These are phyloP conservation scores for Siniperca obscura DNA, from an alignment of 2,797 vertebrate genomes.

Conservation along the genomic window DNA sequence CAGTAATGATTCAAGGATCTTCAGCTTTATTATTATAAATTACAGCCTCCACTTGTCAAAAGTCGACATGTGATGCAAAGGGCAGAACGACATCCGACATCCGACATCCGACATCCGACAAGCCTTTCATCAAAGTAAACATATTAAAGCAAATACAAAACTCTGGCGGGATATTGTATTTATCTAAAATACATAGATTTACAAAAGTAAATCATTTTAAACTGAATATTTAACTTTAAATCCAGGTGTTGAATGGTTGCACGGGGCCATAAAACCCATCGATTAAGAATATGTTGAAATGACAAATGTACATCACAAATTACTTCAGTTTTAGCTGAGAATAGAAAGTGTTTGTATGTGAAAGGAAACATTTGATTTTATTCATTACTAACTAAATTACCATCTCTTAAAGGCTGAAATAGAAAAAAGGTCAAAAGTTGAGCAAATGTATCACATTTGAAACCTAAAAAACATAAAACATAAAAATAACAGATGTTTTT, in stretches of 20 bases:
- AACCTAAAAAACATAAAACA: too few species aligned
- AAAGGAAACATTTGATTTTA: background rate
- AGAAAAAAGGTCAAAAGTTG: background rate
- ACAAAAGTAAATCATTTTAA: background rate
- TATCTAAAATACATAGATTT: background rate
- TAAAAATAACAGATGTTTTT: too few species aligned
- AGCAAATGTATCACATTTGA: background rate
- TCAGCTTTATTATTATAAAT: background rate
- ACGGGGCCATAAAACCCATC: background rate
- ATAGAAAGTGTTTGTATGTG: background rate
- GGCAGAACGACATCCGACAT: background rate
- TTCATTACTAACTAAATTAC: too few species aligned
- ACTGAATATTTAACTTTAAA: background rate
- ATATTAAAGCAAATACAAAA: background rate
- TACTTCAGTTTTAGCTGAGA: too few species aligned
- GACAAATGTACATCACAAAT: background rate
- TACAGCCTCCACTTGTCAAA: background rate
- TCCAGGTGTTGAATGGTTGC: background rate
- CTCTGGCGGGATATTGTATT: background rate
- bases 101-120: too few species aligned
- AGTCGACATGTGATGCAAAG: background rate
- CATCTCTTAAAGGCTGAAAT: too few species aligned
- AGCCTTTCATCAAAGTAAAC: background rate
- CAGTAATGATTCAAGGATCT: background rate
- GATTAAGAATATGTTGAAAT: background rate